A percentile compares a stretch with the other conserved stretches of the same genome.
phyloP scores from a whole-genome alignment of 2,797 vertebrate genomes.

The Dipus sagitta region DNA sequence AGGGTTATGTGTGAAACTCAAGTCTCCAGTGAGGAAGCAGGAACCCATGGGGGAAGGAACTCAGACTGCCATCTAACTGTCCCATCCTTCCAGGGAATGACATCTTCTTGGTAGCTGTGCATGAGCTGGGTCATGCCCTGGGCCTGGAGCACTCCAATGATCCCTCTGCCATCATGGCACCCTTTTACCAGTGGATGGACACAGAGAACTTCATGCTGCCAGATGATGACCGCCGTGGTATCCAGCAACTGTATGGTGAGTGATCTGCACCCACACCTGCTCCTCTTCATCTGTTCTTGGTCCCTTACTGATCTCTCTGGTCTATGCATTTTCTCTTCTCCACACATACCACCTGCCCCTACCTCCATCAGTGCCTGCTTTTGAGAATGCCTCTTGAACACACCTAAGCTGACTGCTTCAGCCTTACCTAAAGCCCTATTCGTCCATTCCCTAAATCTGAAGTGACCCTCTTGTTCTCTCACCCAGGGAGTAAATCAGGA shows the following conservation, averaged over 20 bases:
- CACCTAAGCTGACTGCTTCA: not conserved
- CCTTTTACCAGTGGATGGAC: slow-evolving; percentile 98
- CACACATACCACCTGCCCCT: not conserved
- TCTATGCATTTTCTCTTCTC: not conserved
- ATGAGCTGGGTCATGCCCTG: slow-evolving; percentile 95
- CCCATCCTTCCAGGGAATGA: slow-evolving; percentile 90
- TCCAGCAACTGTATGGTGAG: slow-evolving; percentile 94
- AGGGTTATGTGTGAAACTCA: not conserved
- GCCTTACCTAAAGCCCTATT: not conserved
- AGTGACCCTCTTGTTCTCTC: slow-evolving; percentile 34
- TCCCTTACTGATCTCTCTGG: not conserved
- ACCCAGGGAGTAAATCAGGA: slow-evolving; percentile 80
- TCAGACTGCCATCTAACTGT: not conserved
- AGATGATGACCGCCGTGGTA: slow-evolving; percentile 93
- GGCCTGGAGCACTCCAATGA: slow-evolving; percentile 95
- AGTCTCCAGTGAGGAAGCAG: not conserved
- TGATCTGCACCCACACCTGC: no score
- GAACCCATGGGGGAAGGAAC: not conserved
- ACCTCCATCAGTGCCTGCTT: not conserved
- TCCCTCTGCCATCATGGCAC: slow-evolving; percentile 95
- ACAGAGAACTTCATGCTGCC: slow-evolving; percentile 94
- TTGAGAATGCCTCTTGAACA: not conserved
- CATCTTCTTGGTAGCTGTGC: slow-evolving; percentile 95
- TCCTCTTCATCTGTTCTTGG: not conserved
- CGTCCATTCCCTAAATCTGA: slow-evolving; percentile 61